Percentiles rank a stretch among this genome's conserved stretches.
These are phyloP conservation scores for Yponomeuta evonymella DNA, from an alignment of 2,888 invertebrate genomes.

Conservation along the genomic window DNA sequence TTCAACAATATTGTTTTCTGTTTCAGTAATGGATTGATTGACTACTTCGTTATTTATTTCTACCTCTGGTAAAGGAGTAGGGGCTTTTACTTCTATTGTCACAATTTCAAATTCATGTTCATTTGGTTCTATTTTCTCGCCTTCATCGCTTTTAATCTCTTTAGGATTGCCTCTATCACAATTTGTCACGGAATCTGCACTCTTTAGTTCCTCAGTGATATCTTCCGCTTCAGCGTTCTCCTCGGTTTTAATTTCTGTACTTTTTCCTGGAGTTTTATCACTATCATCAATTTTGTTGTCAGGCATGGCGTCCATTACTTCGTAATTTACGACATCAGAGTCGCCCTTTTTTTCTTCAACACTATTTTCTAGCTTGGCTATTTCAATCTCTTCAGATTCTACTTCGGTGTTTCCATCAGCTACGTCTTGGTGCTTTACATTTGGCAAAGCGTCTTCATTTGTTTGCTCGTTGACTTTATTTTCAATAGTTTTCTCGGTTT, in stretches of 20 bases:
- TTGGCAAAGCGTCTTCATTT: neutral
- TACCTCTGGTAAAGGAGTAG: constrained; percentile 5
- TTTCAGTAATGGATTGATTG: neutral
- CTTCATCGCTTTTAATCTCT: neutral
- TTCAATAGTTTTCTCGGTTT: neutral
- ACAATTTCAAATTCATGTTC: neutral
- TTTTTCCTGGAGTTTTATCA: neutral
- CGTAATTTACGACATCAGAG: neutral
- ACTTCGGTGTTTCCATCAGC: neutral
- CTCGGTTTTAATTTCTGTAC: constrained; percentile 1
- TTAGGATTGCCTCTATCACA: neutral
- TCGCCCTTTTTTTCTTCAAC: neutral
- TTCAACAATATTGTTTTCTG: constrained; percentile 6
- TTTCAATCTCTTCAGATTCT: neutral
- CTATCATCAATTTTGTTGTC: neutral
- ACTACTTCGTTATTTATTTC: neutral
- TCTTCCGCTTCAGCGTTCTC: neutral
- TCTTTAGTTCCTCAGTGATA: neutral
- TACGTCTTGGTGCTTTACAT: neutral
- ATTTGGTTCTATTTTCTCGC: neutral
- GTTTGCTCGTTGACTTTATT: neutral
- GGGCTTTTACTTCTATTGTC: neutral
- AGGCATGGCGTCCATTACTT: neutral
- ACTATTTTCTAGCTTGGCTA: neutral
- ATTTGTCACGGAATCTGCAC: constrained; percentile 5